These are phyloP conservation scores for Branchinecta lindahli DNA, from an alignment of 1,140 invertebrate genomes.

Conservation along the genomic window DNA sequence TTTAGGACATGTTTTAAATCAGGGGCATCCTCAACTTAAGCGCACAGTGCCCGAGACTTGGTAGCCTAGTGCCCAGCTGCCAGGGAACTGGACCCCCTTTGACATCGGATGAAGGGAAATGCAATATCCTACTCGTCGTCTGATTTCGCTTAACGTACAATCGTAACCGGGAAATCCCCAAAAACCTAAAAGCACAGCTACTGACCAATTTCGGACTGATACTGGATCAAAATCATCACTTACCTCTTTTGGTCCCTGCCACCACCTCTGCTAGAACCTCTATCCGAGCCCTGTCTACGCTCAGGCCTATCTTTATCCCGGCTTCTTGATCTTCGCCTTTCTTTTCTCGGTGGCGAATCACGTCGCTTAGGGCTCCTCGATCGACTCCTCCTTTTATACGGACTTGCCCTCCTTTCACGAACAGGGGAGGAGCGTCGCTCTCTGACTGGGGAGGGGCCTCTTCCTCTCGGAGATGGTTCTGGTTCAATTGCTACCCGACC, in stretches of 20 bases:
- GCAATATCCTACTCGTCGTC: neutral
- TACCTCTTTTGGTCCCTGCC: neutral
- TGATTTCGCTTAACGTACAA: neutral
- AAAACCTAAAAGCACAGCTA: neutral
- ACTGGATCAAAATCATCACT: neutral
- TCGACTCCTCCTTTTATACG: neutral
- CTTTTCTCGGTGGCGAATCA: neutral
- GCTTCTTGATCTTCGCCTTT: slow-evolving; percentile 2
- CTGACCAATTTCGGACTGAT: neutral
- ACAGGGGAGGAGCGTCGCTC: neutral
- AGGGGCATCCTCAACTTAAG: too few species aligned
- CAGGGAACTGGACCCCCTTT: too few species aligned
- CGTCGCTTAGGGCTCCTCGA: neutral
- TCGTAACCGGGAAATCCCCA: neutral
- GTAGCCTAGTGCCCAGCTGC: too few species aligned
- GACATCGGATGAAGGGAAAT: too few species aligned
- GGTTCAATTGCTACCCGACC: neutral
- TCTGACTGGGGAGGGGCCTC: neutral
- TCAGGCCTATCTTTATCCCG: neutral
- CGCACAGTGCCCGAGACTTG: too few species aligned
- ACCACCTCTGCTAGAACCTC: neutral
- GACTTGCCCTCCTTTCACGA: neutral
- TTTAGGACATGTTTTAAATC: too few species aligned
- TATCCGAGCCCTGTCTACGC: neutral
- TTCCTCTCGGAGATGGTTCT: neutral